Conservation (phyloP, 2,888 invertebrate species). For the Eupithecia insigniata region DNA sequence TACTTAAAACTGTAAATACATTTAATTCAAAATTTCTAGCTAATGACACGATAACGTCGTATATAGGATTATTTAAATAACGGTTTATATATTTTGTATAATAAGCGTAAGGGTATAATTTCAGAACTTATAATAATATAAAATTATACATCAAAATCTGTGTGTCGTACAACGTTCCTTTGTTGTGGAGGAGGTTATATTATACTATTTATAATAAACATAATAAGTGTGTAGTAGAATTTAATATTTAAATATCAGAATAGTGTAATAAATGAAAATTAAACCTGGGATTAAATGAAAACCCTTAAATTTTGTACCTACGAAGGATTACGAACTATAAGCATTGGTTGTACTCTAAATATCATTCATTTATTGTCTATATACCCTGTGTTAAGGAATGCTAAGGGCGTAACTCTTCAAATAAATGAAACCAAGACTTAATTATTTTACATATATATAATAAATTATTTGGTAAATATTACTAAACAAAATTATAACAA, state of each 20-base stretch:
- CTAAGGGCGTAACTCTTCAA: slow-evolving; percentile 67
- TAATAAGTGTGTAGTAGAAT: slow-evolving; percentile 69
- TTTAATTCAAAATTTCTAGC: slow-evolving; percentile 65
- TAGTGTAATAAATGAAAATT: slow-evolving; percentile 49
- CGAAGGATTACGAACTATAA: slow-evolving; percentile 68
- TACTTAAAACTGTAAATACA: slow-evolving; percentile 69
- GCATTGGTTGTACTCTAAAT: slow-evolving; percentile 7
- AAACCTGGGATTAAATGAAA: slow-evolving; percentile 58
- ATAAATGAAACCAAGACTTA: slow-evolving; percentile 44
- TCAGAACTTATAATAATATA: slow-evolving; percentile 22
- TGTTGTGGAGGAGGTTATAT: slow-evolving; percentile 74
- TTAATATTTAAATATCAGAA: slow-evolving; percentile 60
- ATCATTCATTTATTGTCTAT: not conserved
- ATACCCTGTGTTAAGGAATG: too few relatives aligned
- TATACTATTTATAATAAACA: slow-evolving; percentile 59
- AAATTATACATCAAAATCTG: slow-evolving; percentile 58
- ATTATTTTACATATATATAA: slow-evolving; percentile 57
- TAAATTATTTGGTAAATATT: slow-evolving; percentile 4
- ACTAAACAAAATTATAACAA: not conserved
- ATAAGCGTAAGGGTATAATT: slow-evolving; percentile 50
- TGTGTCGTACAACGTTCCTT: slow-evolving; percentile 79
- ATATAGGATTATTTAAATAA: slow-evolving; percentile 58
- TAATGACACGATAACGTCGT: slow-evolving; percentile 69
- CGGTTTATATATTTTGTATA: slow-evolving; percentile 62
- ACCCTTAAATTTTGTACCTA: slow-evolving; percentile 66